These are phyloP conservation scores for Drosophila gaucha DNA, from an alignment of 2,888 invertebrate genomes.

Conservation along the genomic window DNA sequence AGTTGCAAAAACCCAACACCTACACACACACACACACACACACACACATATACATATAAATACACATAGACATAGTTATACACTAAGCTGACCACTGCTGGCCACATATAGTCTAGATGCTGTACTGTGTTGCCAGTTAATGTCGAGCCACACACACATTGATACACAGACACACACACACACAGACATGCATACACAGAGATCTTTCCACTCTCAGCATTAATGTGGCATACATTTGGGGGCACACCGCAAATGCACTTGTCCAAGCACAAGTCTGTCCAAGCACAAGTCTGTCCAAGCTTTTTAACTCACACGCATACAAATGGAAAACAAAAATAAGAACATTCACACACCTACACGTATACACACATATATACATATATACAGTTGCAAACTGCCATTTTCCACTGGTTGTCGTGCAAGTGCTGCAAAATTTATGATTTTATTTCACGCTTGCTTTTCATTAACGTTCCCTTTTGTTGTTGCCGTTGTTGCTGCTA, in stretches of 20 bases:
- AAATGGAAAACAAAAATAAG: conserved; percentile 64
- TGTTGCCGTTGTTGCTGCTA: conserved; percentile 27
- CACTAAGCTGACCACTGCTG: conserved; percentile 64
- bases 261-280: conserved; percentile 45
- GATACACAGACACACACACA: conserved; percentile 7
- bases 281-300: conserved; percentile 33
- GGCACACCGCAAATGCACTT: conserved; percentile 73
- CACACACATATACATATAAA: conserved; percentile 10
- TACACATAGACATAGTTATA: conserved; percentile 26
- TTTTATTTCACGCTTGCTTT: conserved; percentile 81
- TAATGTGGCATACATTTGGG: conserved; percentile 72
- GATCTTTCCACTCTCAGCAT: conserved; percentile 57
- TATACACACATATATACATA: conserved; percentile 13
- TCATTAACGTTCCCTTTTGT: conserved; percentile 69
- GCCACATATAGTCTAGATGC: conserved; percentile 48
- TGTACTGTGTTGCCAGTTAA: conserved; percentile 43
- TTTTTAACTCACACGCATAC: conserved; percentile 37
- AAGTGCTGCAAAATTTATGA: conserved; percentile 75
- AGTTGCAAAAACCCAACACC: conserved; percentile 23
- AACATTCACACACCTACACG: conserved; percentile 6
- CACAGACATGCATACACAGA: conserved; percentile 5
- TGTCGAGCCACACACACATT: conserved; percentile 37
- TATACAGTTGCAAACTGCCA: conserved; percentile 14
- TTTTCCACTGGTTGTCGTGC: conserved; percentile 45
- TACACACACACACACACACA: conserved; percentile 18